Evolutionary conservation across 2,113 vertebrate genomes (phyloP), one percentile per base, ranked within the genome.

Genomic region (Ciconia maguari): DNA sequence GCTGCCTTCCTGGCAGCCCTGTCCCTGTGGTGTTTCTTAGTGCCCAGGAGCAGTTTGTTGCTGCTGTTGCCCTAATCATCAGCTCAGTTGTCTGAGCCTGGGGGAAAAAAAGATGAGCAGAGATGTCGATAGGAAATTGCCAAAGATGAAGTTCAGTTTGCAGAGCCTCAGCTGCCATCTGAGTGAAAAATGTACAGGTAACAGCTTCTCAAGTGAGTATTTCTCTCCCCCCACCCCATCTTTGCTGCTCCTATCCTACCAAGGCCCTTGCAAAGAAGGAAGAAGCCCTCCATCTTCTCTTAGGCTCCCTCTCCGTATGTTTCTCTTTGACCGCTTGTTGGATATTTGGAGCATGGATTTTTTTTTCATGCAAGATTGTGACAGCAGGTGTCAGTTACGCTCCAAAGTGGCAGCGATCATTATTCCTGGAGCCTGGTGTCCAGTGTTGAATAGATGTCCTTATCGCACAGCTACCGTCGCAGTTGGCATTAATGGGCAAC

Each of bases 301-400:
- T 62, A 14, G 26, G 13, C 54, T 92, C 27, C 49, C 9, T 72
- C n/a, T 95, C 65, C 27, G 51, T 89, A 10, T 21, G 18, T 70
- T 91, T 93, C 51, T 80, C 34, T 77, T 72, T 55, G 54, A 20
- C 62, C 80, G 49, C 51, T 55, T 70, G 54, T 60, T 85, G 89
- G 86, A 18, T 91, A 30, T 86, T 86, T 2, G 2, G 49, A 91
- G 55, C 44, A 9, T 52, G 48, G 54, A 5, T 54, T 44, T 76
- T 71, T 71, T 72, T 75, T 48, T 36, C 49, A 16, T 77, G 79
- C 38, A 15, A 25, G 78, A 68, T 51, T 89, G 51, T 91, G 83
- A 87, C 87, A 94, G 94, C 90, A 88, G 81, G 87, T 96, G 71
- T 92, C 86, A 94, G 80, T 94, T 97, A 32, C 27, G 13, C 60